Base-by-base conservation (phyloP, 2,797 vertebrate species). In the Muscicapa striata region DNA sequence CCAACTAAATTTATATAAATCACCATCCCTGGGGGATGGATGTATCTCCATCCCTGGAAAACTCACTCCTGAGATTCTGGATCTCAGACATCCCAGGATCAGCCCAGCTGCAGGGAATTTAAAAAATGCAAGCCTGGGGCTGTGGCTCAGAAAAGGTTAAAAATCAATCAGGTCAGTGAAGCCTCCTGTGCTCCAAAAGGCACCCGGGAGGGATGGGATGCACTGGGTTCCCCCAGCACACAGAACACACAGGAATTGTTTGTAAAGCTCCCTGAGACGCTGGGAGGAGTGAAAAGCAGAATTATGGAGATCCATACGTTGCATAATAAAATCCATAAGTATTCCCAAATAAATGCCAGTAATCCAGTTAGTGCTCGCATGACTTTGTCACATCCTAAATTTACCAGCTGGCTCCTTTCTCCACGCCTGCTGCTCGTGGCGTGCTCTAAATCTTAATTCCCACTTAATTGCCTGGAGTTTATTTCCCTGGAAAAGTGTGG, bases 291-390 rank as follows among this genome's bases (percentile, higher is more conserved):
- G 93, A 92, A 84, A 92, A 51, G 91, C 90, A 75, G 90, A 87
- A 94, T 87, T 90, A 90, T 61, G 91, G 87, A 66, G 91, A 94
- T 94, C 89, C 75, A 94, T 85, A 82, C 10, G 3, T 87, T 51
- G 72, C 75, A 94, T 91, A 92, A 97, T 94, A 38, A 95, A 91
- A 86, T 43, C 79, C 85, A 84, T 72, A 58, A 96, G 83, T 66
- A 90, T 94, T 91, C 84, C 89, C 94, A 90, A 91, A 91, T 55
- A 93, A 96, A 94, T 66, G 95, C 89, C 68, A 91, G 90, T 94
- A 95, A 95, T 97, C 96, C 90, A 38, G 87, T 95, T 96, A 97
- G 90, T 0, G 68, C 16, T 94, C 22, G 5, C 85, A 34, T 69
- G 93, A 82, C 81, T 94, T 76, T 89, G 81, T 74, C 95, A 92